phyloP scores from a whole-genome alignment of 2,113 vertebrate genomes.

The Telmatochromis brichardi region DNA sequence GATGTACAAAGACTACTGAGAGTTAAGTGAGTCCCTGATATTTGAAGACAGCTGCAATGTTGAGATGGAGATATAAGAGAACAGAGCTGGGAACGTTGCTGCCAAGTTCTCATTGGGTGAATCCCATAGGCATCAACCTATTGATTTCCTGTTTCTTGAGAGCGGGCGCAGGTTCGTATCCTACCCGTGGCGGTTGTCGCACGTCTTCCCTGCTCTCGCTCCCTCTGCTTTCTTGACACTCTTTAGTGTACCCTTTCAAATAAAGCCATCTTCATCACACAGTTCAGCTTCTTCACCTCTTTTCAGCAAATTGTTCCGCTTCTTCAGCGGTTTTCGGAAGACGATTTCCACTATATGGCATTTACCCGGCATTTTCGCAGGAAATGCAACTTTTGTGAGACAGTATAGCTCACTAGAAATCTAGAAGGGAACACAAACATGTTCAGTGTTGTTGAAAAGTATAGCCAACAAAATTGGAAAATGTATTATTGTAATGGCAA shows the following conservation, averaged over 20 bases:
- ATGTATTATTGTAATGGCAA: background rate
- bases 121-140: background rate
- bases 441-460: background rate
- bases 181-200: background rate
- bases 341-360: background rate
- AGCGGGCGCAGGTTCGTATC: background rate
- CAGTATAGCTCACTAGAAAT: background rate
- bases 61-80: background rate
- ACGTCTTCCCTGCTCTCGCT: background rate
- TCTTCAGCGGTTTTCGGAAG: background rate
- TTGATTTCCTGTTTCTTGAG: background rate
- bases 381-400: background rate
- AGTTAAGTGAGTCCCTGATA: background rate
- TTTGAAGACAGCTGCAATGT: background rate
- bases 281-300: background rate
- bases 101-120: background rate
- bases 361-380: fast-evolving
- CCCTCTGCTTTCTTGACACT: background rate
- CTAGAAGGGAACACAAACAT: background rate
- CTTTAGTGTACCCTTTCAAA: background rate
- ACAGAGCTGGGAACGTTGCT: background rate
- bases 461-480: background rate
- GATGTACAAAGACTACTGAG: background rate
- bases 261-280: background rate
- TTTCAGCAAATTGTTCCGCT: background rate